Percentiles rank a stretch among this genome's conserved stretches.
These are phyloP conservation scores for Ptychochromis oligacanthus DNA, from an alignment of 2,113 vertebrate genomes.

Conservation along the genomic window DNA sequence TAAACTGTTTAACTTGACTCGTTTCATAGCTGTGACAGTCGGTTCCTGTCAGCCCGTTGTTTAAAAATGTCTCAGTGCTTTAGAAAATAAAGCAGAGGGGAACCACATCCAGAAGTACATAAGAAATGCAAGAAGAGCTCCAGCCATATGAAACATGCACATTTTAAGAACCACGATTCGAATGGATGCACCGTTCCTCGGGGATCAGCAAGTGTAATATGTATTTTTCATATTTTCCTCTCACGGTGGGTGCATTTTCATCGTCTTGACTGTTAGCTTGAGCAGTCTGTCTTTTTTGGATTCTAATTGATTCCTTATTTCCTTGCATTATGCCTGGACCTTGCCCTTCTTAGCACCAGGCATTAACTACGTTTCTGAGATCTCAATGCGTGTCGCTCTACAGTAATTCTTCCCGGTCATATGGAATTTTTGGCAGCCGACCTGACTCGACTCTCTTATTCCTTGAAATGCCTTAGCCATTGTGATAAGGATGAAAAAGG, in stretches of 20 bases:
- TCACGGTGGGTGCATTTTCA: not conserved
- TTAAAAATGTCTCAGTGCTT: conserved; percentile 10
- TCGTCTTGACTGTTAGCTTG: not conserved
- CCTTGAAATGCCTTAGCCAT: not conserved
- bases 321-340: not conserved
- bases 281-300: not conserved
- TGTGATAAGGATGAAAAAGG: not conserved
- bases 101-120: conserved; percentile 7
- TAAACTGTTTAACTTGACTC: not conserved
- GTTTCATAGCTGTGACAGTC: not conserved
- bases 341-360: not conserved
- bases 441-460: not conserved
- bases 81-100: conserved; percentile 11
- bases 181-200: conserved; percentile 25
- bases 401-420: conserved; percentile 5
- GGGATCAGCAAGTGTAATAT: conserved; percentile 31
- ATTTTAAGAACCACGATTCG: conserved; percentile 27
- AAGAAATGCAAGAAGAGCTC: not conserved
- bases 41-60: not conserved
- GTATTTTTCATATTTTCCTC: conserved; percentile 40
- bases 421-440: not conserved
- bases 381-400: not conserved
- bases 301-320: not conserved
- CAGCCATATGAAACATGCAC: conserved; percentile 29
- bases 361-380: not conserved